Base-by-base conservation (phyloP, 2,888 invertebrate genomes). In the Gortyna flavago region DNA sequence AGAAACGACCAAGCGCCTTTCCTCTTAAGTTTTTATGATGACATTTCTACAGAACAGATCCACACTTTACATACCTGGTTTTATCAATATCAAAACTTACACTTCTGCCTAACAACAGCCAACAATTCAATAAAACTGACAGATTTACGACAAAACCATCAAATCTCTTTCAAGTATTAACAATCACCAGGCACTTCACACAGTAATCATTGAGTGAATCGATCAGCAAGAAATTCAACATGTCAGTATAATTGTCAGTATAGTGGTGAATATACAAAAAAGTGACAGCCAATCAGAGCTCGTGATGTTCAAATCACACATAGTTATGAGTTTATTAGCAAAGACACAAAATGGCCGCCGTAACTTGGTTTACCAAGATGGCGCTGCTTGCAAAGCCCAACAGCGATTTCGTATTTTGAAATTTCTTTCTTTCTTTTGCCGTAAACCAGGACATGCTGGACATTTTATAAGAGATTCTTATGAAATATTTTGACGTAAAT, bases 261-360 rank as follows among this genome's bases (percentile, higher is more conserved):
- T 73, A 83, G 66, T 73, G 62, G 79, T 85, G 75, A 70, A 77
- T 80, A 44, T 51, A 65, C 25, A 82, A 44, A 82, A 54, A 69
- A 64, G 61, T 82, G 64, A 81, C 77, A 73, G 65, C 64, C 79
- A 75, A 82, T 85, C 79, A 79, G 41, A 62, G 72, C 77, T 83
- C 48, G 66, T 80, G n/a, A 57, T 57, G n/a, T 57, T 57, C n/a
- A 57, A 57, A n/a, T 80, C 80, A 71, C 73, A 73, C 67, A 32
- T 76, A 66, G 38, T 80, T 81, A 85, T 68, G 57, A 64, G 75
- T 80, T 80, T 82, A 84, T 81, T 86, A 81, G 66, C 41, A 72
- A 71, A 79, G 32, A 51, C 32, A 44, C n/a, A 13, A 25, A 59
- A 18, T 57, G 29, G 18, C 67, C 81, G 62, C 21, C 18, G 25